Evolutionary conservation across 2,113 vertebrate species (phyloP), one percentile per base, ranked within the genome.

Genomic region (Marmota flaviventris): DNA sequence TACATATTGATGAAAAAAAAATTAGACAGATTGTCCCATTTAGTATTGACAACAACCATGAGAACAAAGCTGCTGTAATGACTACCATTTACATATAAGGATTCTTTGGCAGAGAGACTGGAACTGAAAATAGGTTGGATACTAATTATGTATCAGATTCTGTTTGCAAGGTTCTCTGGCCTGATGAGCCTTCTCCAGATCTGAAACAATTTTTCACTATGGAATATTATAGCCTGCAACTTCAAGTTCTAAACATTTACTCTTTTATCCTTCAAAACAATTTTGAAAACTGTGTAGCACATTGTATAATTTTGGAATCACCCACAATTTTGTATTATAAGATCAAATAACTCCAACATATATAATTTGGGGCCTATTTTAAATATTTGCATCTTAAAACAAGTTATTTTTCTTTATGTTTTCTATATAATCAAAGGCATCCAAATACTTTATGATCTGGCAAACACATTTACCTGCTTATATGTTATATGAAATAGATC

Each of bases 331-430:
- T 53, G 34, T n/a, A 67, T n/a, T 32, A 16, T 58, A 72, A 70
- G 17, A 65, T 85, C 32, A 72, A 76, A 58, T 85, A 87, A 73
- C 10, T 63, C 17, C 70, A 94, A 92, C 37, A 8, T 39, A 72
- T 32, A 72, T 51, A 32, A 89, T 70, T 53, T 39, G 61, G 77
- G 32, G 1, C 32, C 67, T 73, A 51, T 67, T 65, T 34, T 73
- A 92, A 96, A 84, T 42, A 87, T 42, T 67, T 69, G 22, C 8
- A n/a, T 83, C 92, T 91, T 69, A 73, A 94, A 90, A 48, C 61
- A 83, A 89, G 29, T 32, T 32, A 53, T 4, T 42, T 45, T 39
- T 45, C 14, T 82, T 76, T 65, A 2, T 7, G 27, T 58, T 93
- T 96, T 89, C 13, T 92, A 48, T 48, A 53, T 61, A 89, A 14